Evolutionary conservation across 2,797 vertebrate genomes (phyloP).

Genomic region (Aselliscus stoliczkanus): DNA sequence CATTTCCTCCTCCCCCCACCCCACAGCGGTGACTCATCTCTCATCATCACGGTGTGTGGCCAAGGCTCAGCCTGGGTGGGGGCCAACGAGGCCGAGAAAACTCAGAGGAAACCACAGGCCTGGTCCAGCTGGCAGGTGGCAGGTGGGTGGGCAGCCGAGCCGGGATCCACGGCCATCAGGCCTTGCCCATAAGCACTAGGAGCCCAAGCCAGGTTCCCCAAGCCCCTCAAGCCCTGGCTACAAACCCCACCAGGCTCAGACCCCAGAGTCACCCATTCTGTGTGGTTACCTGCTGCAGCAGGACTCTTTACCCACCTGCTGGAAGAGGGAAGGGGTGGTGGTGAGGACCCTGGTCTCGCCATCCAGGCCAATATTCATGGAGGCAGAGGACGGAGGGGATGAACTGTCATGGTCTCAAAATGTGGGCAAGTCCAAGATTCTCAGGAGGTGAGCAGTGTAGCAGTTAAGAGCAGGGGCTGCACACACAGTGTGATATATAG

Average conservation of each 20-base stretch:
- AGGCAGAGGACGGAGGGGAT: not conserved
- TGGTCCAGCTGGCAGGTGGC: constrained; percentile 59
- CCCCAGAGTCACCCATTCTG: not conserved
- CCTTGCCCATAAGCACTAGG: not conserved
- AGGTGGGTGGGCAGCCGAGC: not conserved
- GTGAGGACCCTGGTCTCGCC: not conserved
- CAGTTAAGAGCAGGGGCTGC: not conserved
- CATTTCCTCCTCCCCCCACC: not conserved
- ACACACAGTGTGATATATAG: too few species aligned
- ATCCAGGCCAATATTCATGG: not conserved
- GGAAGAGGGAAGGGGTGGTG: fast-evolving
- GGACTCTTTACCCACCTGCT: not conserved
- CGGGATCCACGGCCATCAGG: not conserved
- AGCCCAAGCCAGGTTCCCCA: not conserved
- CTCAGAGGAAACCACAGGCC: constrained; percentile 53
- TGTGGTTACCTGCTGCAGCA: not conserved
- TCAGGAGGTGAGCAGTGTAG: not conserved
- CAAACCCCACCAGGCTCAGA: not conserved
- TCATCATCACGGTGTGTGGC: constrained; percentile 73
- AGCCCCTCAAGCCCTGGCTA: fast-evolving
- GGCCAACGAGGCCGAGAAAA: constrained; percentile 43
- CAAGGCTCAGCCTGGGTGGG: constrained; percentile 58
- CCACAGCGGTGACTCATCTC: constrained; percentile 49
- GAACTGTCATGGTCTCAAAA: not conserved
- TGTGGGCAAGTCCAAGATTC: not conserved